Base-by-base conservation (phyloP, 2,888 invertebrate genomes). In the Hydraecia micacea region DNA sequence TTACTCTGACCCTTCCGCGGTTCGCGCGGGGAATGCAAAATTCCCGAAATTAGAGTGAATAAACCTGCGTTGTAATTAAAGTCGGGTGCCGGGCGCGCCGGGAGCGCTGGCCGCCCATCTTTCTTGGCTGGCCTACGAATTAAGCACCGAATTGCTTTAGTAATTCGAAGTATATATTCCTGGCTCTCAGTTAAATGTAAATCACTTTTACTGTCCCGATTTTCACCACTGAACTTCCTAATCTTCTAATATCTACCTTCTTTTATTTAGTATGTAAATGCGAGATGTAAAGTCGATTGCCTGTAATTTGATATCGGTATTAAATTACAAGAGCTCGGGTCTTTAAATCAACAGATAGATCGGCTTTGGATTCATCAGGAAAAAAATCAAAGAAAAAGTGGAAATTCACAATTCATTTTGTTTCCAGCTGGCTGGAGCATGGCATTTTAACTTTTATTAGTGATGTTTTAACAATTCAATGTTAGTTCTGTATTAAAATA, bases 41-140 rank as follows among this genome's bases (percentile, higher is more conserved):
- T 95, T 96, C 93, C 93, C 94, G 92, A 96, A 96, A 96, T 97
- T 96, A 96, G 96, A 96, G 94, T 94, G 95, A 95, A 96, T 96
- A 95, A 96, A 96, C 96, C 96, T 95, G 94, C 93, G 94, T 94
- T 95, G 95, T 96, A 96, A 97, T 96, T 97, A 96, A 96, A 97
- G 92, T 92, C 92, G 95, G 95, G 94, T 90, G 93, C 92, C 92
- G 92, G 91, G 91, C 91, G 92, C 86, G 88, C 90, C 87, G 91
- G 91, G 91, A 91, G 91, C 91, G 89, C 91, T 92, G 93, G 91
- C 94, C 94, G 93, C 94, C 96, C 96, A 96, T 96, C 95, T 94
- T 96, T 96, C 96, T 96, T 96, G 93, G 93, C 93, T 94, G 94
- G 96, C 95, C 96, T 94, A 95, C 96, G 96, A 96, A 96, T 97